These are phyloP conservation scores for Lemur catta DNA, from an alignment of 2,797 vertebrate species.

Conservation along the genomic window DNA sequence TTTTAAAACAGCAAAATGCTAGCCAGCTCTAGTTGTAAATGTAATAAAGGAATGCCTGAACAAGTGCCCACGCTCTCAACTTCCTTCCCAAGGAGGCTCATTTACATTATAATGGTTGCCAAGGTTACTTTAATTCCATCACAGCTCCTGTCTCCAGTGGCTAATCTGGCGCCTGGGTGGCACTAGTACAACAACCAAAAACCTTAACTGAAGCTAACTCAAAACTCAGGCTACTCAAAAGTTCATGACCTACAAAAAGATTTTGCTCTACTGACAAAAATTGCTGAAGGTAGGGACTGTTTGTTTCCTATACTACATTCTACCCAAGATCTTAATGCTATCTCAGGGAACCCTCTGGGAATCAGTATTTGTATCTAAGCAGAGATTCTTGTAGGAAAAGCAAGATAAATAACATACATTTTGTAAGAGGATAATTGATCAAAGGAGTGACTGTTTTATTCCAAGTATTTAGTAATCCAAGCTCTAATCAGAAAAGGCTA, in stretches of 20 bases:
- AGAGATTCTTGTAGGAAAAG: slow-evolving; percentile 38
- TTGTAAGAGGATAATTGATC: background rate
- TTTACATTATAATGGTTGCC: slow-evolving; percentile 81
- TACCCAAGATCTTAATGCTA: slow-evolving; percentile 26
- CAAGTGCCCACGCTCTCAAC: background rate
- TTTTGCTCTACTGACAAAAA: slow-evolving; percentile 37
- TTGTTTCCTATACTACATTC: slow-evolving; percentile 22
- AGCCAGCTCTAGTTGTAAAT: background rate
- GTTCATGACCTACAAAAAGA: slow-evolving; percentile 60
- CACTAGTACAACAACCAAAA: slow-evolving; percentile 60
- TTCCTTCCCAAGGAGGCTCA: slow-evolving; percentile 50
- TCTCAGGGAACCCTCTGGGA: slow-evolving; percentile 4
- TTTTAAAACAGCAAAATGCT: background rate
- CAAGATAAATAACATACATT: slow-evolving; percentile 30
- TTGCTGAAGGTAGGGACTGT: background rate
- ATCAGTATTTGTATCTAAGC: slow-evolving; percentile 30
- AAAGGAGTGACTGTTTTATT: slow-evolving; percentile 37
- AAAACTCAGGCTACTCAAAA: slow-evolving; percentile 65
- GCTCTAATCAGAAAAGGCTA: slow-evolving; percentile 30
- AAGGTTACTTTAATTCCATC: slow-evolving; percentile 78
- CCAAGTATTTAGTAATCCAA: background rate
- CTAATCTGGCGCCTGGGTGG: slow-evolving; percentile 62
- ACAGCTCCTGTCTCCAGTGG: background rate
- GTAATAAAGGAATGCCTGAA: slow-evolving; percentile 39
- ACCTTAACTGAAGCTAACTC: slow-evolving; percentile 44